These are phyloP conservation scores for Paradisaea rubra DNA, from an alignment of 2,113 vertebrate species.

Conservation along the genomic window DNA sequence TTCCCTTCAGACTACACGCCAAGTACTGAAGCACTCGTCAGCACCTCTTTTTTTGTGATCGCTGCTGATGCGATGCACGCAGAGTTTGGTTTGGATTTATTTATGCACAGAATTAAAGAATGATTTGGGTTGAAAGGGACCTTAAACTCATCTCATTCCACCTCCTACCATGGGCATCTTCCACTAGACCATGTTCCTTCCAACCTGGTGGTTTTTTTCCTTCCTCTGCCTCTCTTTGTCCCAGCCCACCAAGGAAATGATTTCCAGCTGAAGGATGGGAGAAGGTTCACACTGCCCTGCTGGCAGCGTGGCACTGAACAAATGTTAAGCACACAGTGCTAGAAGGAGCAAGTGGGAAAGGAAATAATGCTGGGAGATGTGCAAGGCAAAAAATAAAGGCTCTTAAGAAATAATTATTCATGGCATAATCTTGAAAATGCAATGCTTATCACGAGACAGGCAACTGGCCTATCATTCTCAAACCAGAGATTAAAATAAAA, in stretches of 20 bases:
- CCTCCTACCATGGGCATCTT: accelerated
- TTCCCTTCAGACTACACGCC: background rate
- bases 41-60: background rate
- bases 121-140: background rate
- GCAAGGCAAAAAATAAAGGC: background rate
- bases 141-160: background rate
- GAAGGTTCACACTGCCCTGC: background rate
- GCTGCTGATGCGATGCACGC: accelerated
- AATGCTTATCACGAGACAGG: background rate
- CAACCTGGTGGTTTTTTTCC: background rate
- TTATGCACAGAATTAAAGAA: background rate
- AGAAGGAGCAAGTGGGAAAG: background rate
- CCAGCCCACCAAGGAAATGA: accelerated
- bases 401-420: background rate
- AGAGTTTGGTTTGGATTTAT: background rate
- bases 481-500: background rate
- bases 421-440: background rate
- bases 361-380: background rate
- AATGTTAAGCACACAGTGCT: background rate
- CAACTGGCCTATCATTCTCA: background rate
- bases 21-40: background rate
- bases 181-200: background rate
- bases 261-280: background rate
- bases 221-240: background rate
- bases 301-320: background rate